These are phyloP conservation scores for Neoaliturus tenellus DNA, from an alignment of 2,888 invertebrate species.

Conservation along the genomic window DNA sequence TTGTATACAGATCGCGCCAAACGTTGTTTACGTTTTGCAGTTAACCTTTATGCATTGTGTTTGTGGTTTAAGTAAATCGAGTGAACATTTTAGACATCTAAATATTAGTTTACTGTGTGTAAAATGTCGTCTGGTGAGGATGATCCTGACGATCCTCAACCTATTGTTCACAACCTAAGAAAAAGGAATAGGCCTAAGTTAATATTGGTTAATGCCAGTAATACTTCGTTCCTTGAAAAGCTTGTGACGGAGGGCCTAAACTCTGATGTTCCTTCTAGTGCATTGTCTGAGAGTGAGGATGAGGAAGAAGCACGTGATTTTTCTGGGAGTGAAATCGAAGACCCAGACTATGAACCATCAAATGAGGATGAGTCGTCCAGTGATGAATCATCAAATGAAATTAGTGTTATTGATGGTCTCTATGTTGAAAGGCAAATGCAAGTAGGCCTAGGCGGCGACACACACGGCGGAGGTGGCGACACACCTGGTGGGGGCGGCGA, in stretches of 20 bases:
- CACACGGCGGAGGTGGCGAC: neutral
- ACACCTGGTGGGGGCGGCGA: too few species aligned
- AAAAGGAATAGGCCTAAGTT: slow-evolving; percentile 4
- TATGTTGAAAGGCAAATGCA: neutral
- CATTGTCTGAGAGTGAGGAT: neutral
- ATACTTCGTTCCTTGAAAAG: neutral
- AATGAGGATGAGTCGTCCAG: neutral
- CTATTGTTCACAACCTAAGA: neutral
- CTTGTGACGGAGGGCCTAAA: neutral
- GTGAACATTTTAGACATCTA: neutral
- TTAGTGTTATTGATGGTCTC: neutral
- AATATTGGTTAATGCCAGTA: neutral
- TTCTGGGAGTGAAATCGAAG: neutral
- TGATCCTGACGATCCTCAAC: neutral
- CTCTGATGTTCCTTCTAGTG: neutral
- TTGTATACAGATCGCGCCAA: neutral
- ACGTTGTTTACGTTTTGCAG: slow-evolving; percentile 2
- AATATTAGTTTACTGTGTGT: neutral
- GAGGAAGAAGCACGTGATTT: slow-evolving; percentile 5
- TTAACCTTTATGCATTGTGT: neutral
- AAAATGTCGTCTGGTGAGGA: neutral
- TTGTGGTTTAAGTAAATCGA: neutral
- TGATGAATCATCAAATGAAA: neutral
- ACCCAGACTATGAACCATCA: neutral
- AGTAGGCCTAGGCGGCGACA: neutral